Base-by-base conservation (phyloP, 2,113 vertebrate genomes). In the Scytalopus superciliaris region DNA sequence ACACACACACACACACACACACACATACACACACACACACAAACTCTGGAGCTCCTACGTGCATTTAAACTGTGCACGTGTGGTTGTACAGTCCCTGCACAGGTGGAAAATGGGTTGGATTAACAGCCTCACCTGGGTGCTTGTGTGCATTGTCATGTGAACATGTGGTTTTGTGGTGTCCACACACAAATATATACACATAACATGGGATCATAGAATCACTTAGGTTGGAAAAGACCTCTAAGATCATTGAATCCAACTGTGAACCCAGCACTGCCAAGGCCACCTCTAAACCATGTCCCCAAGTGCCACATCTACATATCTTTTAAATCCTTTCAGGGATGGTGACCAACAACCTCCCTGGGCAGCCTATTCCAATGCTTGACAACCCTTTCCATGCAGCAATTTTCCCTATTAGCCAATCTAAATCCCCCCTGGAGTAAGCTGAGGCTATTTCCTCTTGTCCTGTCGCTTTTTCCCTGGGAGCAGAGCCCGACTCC, bases 11-110 rank as follows among this genome's bases (percentile, higher is more conserved):
- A n/a, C n/a, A n/a, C n/a, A n/a, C n/a, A n/a, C n/a, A n/a, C n/a
- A n/a, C n/a, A n/a, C n/a, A n/a, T n/a, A n/a, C n/a, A n/a, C n/a
- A 13, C 28, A 27, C 35, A 30, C 8, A 37, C 50, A 30, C 7
- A 62, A 49, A 11, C 24, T 8, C 25, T 16, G 7, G 8, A 53
- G 19, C 19, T 68, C 55, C 47, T 35, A 17, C 6, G 3, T 5
- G 31, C 8, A 1, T 28, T 53, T 42, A 19, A 72, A 39, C 5
- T 9, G 14, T n/a, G n/a, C 31, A 24, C 3, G 0, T 7, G 31
- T 11, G 42, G 37, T 21, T 33, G 53, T 30, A 45, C 23, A 14
- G 5, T 30, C 13, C 8, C 14, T 6, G 12, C 9, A 42, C 5
- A 33, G 30, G 12, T 15, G 21, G 39, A 60, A 53, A 53, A 21